These are phyloP conservation scores for Spermophilus dauricus DNA, from an alignment of 2,113 vertebrate genomes.

Conservation along the genomic window DNA sequence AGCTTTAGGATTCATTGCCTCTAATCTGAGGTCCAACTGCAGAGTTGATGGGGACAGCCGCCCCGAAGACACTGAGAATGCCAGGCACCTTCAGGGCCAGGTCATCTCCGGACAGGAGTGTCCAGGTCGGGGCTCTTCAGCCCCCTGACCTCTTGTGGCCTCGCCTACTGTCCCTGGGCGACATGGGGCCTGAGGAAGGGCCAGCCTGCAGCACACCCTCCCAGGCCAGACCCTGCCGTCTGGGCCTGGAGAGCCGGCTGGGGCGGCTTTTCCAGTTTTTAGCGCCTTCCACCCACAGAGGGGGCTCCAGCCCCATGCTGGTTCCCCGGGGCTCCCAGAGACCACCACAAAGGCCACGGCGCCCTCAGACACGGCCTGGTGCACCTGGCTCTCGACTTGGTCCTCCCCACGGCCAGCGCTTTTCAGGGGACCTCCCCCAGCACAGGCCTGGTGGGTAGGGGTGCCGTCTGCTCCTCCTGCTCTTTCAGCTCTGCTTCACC, in stretches of 20 bases:
- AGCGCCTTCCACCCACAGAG: not conserved
- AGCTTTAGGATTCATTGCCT: not conserved
- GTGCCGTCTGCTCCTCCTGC: not conserved
- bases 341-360: not conserved
- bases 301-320: not conserved
- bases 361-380: not conserved
- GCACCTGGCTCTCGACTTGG: not conserved
- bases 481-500: not conserved
- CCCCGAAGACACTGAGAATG: not conserved
- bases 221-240: not conserved
- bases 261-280: not conserved
- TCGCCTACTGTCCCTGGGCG: not conserved
- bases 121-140: not conserved
- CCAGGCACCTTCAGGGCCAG: accelerated
- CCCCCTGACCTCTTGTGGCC: not conserved
- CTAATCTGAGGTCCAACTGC: too few relatives aligned
- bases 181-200: not conserved
- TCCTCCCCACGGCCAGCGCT: accelerated
- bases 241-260: not conserved
- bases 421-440: not conserved
- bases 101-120: not conserved
- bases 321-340: not conserved
- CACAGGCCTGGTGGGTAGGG: not conserved
- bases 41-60: not conserved
- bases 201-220: not conserved